Conservation (phyloP, 2,888 invertebrate genomes). For the Eubasilissa splendida region DNA sequence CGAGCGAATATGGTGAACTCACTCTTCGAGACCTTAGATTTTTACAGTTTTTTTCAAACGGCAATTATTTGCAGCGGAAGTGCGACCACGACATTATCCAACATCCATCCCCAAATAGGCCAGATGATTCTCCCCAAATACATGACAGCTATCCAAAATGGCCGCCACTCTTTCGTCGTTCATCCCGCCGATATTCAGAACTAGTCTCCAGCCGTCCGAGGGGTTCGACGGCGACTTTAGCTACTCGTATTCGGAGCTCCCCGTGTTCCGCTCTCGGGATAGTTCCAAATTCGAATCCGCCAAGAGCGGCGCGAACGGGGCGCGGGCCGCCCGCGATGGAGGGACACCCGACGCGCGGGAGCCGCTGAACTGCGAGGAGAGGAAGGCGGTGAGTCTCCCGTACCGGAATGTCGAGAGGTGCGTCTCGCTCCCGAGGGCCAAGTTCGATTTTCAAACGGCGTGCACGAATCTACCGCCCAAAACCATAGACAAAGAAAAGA, state of each 20-base stretch:
- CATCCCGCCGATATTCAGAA: constrained; percentile 47
- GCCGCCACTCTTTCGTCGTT: constrained; percentile 56
- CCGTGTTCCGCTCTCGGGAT: constrained; percentile 54
- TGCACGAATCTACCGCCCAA: constrained; percentile 37
- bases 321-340: constrained; percentile 31
- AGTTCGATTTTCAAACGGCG: constrained; percentile 35
- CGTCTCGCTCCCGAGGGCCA: constrained; percentile 40
- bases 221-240: constrained; percentile 64
- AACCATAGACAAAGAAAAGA: constrained; percentile 35
- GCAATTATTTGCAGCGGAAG: neutral
- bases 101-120: constrained; percentile 8
- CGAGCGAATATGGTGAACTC: constrained; percentile 47
- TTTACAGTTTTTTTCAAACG: constrained; percentile 3
- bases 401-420: constrained; percentile 41
- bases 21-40: constrained; percentile 13
- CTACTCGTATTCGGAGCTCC: constrained; percentile 70
- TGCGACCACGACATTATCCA: neutral
- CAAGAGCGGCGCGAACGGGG: constrained; percentile 32
- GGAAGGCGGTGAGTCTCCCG: constrained; percentile 41
- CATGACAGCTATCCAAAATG: constrained; percentile 41
- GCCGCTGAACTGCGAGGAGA: constrained; percentile 27
- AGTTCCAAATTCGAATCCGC: constrained; percentile 31
- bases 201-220: constrained; percentile 46
- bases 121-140: constrained; percentile 42
- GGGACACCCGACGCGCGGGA: neutral